phyloP scores from a whole-genome alignment of 2,888 invertebrate species.

The Phyto melanocephala region DNA sequence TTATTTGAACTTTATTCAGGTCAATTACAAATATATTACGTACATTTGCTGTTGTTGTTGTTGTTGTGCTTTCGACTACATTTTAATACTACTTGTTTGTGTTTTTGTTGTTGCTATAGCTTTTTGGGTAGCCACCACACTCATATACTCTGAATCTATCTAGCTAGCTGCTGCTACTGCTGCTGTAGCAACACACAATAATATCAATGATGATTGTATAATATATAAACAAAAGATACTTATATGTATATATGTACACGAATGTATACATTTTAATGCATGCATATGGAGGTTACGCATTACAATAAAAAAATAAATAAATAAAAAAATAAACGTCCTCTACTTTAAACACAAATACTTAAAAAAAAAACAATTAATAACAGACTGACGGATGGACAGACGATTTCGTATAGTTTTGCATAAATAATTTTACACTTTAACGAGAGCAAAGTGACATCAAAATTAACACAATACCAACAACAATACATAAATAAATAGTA shows the following conservation, averaged over 20 bases:
- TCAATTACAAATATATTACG: conserved; percentile 77
- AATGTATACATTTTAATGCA: not conserved
- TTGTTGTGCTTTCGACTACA: conserved; percentile 32
- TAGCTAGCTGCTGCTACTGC: conserved; percentile 20
- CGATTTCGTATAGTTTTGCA: not conserved
- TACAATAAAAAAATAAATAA: conserved; percentile 49
- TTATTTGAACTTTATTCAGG: conserved; percentile 79
- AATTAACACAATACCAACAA: conserved; percentile 19
- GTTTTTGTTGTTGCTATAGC: conserved; percentile 3
- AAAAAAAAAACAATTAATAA: conserved; percentile 28
- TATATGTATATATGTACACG: not conserved
- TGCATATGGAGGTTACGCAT: conserved; percentile 62
- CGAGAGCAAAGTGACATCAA: conserved; percentile 54
- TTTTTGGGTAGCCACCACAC: not conserved
- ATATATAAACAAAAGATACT: conserved; percentile 30
- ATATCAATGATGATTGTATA: conserved; percentile 64
- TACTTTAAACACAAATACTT: conserved; percentile 28
- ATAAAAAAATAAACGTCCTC: conserved; percentile 47
- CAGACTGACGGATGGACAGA: not conserved
- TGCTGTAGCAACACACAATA: conserved; percentile 40
- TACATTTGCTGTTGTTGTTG: conserved; percentile 48
- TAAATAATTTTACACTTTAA: conserved; percentile 33
- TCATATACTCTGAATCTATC: conserved; percentile 17
- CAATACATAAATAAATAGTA: not conserved
- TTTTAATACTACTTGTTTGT: conserved; percentile 15